Percentiles rank a stretch among this genome's conserved stretches.
These are phyloP conservation scores for Zosterops japonicus DNA, from an alignment of 2,113 vertebrate genomes.

Conservation along the genomic window DNA sequence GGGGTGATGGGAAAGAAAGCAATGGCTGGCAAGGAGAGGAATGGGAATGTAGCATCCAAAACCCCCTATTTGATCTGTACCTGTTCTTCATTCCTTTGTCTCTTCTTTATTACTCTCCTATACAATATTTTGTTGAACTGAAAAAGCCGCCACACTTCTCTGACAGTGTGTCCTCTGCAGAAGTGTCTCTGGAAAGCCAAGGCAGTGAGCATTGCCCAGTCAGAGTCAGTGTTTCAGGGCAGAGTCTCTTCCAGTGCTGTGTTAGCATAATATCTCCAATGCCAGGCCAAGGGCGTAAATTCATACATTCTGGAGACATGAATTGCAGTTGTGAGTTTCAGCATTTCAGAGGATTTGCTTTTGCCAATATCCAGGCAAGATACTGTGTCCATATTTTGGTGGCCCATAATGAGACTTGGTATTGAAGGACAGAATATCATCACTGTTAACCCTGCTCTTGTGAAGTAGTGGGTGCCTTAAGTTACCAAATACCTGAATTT, in stretches of 20 bases:
- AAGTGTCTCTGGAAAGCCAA: background rate
- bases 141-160: background rate
- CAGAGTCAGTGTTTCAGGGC: background rate
- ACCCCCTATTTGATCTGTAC: background rate
- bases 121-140: background rate
- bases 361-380: background rate
- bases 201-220: accelerated
- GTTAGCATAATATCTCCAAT: background rate
- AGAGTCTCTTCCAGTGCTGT: background rate
- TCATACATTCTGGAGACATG: background rate
- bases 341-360: background rate
- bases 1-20: accelerated
- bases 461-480: accelerated
- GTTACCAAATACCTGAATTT: accelerated
- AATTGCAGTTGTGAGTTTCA: background rate
- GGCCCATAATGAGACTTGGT: background rate
- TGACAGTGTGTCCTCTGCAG: accelerated
- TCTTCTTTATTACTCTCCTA: accelerated
- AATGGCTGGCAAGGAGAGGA: background rate
- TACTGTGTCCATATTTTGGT: accelerated
- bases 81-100: background rate
- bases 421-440: accelerated
- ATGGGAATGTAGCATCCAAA: background rate
- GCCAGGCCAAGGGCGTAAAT: background rate
- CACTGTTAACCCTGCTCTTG: background rate